Conservation (phyloP, 2,888 invertebrate species). For the Gasteruption jaculator region DNA sequence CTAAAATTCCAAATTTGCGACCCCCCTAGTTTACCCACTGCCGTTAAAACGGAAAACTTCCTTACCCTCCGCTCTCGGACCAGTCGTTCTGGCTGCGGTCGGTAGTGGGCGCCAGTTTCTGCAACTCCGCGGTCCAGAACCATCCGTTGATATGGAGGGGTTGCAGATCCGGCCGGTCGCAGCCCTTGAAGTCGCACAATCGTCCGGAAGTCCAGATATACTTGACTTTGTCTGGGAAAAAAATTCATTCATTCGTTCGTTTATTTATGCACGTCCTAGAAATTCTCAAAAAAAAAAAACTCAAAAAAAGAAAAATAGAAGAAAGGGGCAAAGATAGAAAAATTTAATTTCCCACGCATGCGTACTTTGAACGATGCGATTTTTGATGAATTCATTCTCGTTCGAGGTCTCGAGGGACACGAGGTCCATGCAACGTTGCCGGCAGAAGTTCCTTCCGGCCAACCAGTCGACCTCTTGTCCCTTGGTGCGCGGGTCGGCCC, state of each 20-base stretch:
- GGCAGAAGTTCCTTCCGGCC: conserved; percentile 78
- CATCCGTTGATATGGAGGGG: conserved; percentile 80
- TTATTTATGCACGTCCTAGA: conserved; percentile 1
- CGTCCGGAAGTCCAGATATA: conserved; percentile 92
- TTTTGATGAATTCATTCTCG: conserved; percentile 85
- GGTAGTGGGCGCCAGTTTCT: conserved; percentile 78
- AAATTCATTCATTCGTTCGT: conserved; percentile 6
- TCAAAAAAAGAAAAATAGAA: too few species aligned
- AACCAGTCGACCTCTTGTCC: conserved; percentile 81
- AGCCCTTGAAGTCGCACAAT: conserved; percentile 85
- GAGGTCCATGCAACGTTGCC: conserved; percentile 86
- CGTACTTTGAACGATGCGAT: conserved; percentile 72
- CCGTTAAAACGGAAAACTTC: conserved; percentile 9
- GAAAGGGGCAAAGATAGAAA: neutral
- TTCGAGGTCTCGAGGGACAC: conserved; percentile 80
- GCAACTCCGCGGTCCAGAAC: conserved; percentile 89
- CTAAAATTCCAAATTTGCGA: too few species aligned
- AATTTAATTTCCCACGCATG: too few species aligned
- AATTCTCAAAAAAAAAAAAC: conserved; percentile 2
- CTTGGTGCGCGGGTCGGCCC: conserved; percentile 72
- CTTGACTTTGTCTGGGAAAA: conserved; percentile 61
- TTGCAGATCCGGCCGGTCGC: conserved; percentile 79
- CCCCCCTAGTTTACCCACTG: too few species aligned
- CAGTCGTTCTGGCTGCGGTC: conserved; percentile 82
- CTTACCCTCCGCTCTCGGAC: conserved; percentile 76